A percentile compares a stretch with the other conserved stretches of the same genome.
Evolutionary conservation across 2,797 vertebrate genomes (phyloP).

Genomic region (Oceanodroma leucorhoa): DNA sequence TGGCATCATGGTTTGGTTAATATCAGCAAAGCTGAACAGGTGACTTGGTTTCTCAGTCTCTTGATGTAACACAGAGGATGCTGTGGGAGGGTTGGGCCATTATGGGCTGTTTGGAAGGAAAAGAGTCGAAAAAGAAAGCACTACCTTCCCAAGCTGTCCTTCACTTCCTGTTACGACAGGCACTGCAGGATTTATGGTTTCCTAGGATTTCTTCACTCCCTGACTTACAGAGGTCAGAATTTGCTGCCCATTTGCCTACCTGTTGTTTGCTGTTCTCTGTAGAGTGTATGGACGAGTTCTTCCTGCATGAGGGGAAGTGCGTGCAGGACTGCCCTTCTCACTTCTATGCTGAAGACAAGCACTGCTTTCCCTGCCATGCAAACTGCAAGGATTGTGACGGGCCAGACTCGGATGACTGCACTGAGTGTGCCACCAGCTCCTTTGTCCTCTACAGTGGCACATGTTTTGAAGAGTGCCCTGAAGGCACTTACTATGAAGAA

Average conservation of each 20-base stretch:
- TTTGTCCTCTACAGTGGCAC: slow-evolving; percentile 75
- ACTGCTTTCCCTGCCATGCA: slow-evolving; percentile 80
- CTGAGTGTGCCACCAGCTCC: slow-evolving; percentile 56
- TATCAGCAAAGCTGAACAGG: not conserved
- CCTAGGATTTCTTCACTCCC: not conserved
- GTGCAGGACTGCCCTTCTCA: slow-evolving; percentile 77
- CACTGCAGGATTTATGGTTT: not conserved
- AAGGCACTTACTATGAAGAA: slow-evolving; percentile 74
- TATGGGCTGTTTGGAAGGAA: not conserved
- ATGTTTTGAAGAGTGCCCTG: slow-evolving; percentile 80
- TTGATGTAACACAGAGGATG: not conserved
- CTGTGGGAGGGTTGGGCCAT: no score
- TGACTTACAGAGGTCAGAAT: not conserved
- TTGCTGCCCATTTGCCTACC: not conserved
- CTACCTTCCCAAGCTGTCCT: not conserved
- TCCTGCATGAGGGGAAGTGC: slow-evolving; percentile 78
- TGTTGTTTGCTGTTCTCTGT: not conserved
- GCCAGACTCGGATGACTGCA: slow-evolving; percentile 78
- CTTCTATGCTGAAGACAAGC: slow-evolving; percentile 73
- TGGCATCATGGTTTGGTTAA: not conserved
- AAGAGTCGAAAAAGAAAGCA: not conserved
- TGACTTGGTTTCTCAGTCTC: not conserved
- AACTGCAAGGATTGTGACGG: slow-evolving; percentile 82
- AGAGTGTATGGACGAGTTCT: slow-evolving; percentile 81
- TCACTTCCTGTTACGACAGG: not conserved